Conservation (phyloP, 2,113 vertebrate species). For the Triplophysa dalaica region DNA sequence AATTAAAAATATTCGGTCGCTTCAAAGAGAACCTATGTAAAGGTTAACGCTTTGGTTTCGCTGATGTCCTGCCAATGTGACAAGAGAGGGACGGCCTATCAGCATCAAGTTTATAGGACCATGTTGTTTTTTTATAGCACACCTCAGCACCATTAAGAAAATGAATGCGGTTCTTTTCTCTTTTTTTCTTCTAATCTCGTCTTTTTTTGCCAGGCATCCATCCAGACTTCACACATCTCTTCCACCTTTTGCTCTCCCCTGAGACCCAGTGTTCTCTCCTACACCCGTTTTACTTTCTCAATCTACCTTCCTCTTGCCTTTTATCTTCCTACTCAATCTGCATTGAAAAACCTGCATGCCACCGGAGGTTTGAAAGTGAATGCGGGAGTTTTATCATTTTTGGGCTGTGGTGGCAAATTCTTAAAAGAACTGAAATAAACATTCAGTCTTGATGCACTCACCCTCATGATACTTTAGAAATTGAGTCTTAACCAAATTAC, state of each 20-base stretch:
- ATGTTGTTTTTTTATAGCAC: not conserved
- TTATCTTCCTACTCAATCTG: not conserved
- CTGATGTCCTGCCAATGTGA: constrained; percentile 28
- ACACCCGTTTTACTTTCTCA: constrained; percentile 22
- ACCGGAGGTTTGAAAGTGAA: not conserved
- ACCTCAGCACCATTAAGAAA: constrained; percentile 45
- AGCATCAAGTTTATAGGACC: constrained; percentile 1
- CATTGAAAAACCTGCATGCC: not conserved
- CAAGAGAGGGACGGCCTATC: not conserved
- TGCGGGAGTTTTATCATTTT: not conserved
- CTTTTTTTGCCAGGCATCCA: constrained; percentile 23
- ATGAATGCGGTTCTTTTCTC: constrained; percentile 35
- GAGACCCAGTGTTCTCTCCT: constrained; percentile 1
- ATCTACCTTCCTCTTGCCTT: not conserved
- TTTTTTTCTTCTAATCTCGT: constrained; percentile 24
- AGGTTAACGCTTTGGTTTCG: not conserved
- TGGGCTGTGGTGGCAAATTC: not conserved
- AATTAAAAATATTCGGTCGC: constrained; percentile 41
- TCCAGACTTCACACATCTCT: not conserved
- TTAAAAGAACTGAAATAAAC: not conserved
- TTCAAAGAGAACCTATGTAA: constrained; percentile 36
- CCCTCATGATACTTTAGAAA: too few relatives aligned
- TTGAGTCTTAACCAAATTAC: too few relatives aligned
- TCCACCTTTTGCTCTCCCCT: not conserved
- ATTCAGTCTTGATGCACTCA: too few relatives aligned